These are phyloP conservation scores for Cinara cedri DNA, from an alignment of 2,888 invertebrate species.

Conservation along the genomic window DNA sequence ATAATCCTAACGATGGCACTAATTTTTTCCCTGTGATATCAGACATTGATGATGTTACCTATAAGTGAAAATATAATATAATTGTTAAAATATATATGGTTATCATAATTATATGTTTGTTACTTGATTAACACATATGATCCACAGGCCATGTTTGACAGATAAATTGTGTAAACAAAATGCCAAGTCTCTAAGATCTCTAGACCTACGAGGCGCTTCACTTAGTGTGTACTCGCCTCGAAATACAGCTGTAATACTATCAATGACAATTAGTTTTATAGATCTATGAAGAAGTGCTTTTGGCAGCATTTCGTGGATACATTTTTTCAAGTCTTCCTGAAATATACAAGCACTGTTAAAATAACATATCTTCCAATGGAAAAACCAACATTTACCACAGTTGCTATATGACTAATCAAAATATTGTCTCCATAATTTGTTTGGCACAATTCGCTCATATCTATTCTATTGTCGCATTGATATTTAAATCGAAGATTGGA, in stretches of 20 bases:
- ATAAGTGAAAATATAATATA: background rate
- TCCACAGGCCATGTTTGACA: conserved; percentile 66
- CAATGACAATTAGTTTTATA: conserved; percentile 67
- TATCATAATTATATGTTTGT: conserved; percentile 41
- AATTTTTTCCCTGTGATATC: conserved; percentile 59
- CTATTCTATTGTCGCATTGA: conserved; percentile 30
- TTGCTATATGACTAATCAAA: conserved; percentile 72
- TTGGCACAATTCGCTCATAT: conserved; percentile 59
- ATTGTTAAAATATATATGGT: background rate
- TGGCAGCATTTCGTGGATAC: conserved; percentile 67
- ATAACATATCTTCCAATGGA: background rate
- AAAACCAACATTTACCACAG: conserved; percentile 64
- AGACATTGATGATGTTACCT: conserved; percentile 59
- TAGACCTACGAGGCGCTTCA: conserved; percentile 66
- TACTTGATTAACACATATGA: conserved; percentile 79
- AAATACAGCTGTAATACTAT: conserved; percentile 77
- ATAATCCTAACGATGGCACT: conserved; percentile 70
- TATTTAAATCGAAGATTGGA: conserved; percentile 57
- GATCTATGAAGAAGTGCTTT: conserved; percentile 64
- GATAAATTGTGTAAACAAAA: conserved; percentile 67
- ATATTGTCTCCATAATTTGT: conserved; percentile 68
- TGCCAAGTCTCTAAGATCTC: conserved; percentile 68
- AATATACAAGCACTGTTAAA: conserved; percentile 58
- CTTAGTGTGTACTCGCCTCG: conserved; percentile 67
- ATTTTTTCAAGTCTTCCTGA: conserved; percentile 67